Conservation (phyloP, 2,113 vertebrate genomes). For the Plecturocebus donacophilus region DNA sequence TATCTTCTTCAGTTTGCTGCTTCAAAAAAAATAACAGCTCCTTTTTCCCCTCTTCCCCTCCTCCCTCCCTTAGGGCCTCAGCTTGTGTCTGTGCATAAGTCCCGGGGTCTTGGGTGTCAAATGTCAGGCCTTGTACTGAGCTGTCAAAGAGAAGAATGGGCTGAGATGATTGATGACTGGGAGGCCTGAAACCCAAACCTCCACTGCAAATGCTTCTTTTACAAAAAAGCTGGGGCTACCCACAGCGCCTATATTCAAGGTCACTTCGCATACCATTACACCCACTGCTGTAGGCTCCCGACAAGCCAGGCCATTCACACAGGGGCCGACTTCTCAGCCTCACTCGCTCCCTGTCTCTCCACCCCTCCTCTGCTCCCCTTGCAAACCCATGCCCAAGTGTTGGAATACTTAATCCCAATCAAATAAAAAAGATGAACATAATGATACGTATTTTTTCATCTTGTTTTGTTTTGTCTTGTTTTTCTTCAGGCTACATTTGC, state of each 20-base stretch:
- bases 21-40: conserved; percentile 79
- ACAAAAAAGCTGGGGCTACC: conserved; percentile 94
- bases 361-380: conserved; percentile 78
- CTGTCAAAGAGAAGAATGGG: conserved; percentile 99
- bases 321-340: conserved; percentile 78
- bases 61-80: conserved; percentile 89
- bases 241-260: conserved; percentile 92
- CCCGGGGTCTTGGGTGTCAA: conserved; percentile 97
- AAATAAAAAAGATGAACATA: conserved; percentile 73
- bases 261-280: conserved; percentile 93
- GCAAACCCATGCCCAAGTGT: conserved; percentile 84
- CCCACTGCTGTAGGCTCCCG: conserved; percentile 87
- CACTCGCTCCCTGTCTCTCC: conserved; percentile 61
- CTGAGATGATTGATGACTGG: conserved; percentile 99
- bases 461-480: conserved; percentile 51
- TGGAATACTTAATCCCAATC: conserved; percentile 86
- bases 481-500: conserved; percentile 85
- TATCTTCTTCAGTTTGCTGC: conserved; percentile 61
- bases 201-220: conserved; percentile 97
- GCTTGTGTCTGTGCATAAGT: conserved; percentile 90
- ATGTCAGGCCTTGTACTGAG: conserved; percentile 99
- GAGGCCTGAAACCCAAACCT: conserved; percentile 99
- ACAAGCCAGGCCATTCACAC: conserved; percentile 86
- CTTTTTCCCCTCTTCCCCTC: conserved; percentile 70
- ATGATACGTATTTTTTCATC: conserved; percentile 78